These are phyloP conservation scores for Naja naja DNA, from an alignment of 2,113 vertebrate genomes.

Conservation along the genomic window DNA sequence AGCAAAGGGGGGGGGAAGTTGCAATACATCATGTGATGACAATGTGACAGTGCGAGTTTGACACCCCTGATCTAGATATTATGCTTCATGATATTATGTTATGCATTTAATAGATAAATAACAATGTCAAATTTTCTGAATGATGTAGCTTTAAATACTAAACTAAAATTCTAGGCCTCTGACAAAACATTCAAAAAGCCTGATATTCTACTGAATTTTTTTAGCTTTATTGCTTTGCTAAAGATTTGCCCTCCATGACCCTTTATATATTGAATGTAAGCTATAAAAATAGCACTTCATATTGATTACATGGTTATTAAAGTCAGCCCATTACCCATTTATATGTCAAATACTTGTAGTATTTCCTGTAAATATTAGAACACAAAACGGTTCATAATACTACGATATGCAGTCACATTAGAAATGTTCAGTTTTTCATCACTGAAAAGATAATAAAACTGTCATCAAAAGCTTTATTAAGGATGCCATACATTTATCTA, in stretches of 20 bases:
- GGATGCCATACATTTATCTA: slow-evolving; percentile 50
- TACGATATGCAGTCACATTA: slow-evolving; percentile 51
- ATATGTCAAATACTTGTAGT: slow-evolving; percentile 91
- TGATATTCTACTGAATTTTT: slow-evolving; percentile 65
- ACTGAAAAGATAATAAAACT: slow-evolving; percentile 63
- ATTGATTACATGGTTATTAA: slow-evolving; percentile 99
- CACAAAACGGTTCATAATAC: slow-evolving; percentile 62
- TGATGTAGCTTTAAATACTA: slow-evolving; percentile 23
- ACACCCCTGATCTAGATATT: not conserved
- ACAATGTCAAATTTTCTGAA: not conserved
- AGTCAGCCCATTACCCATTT: slow-evolving; percentile 93
- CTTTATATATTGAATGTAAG: slow-evolving; percentile 90
- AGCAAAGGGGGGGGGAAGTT: too few species aligned
- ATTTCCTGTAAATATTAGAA: slow-evolving; percentile 77
- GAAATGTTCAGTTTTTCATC: slow-evolving; percentile 60
- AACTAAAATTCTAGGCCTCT: slow-evolving; percentile 42
- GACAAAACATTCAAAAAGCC: slow-evolving; percentile 43
- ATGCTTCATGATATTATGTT: slow-evolving; percentile 12
- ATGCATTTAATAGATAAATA: not conserved
- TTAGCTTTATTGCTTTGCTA: slow-evolving; percentile 88
- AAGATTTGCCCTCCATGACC: slow-evolving; percentile 81
- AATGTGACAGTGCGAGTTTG: too few species aligned
- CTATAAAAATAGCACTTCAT: slow-evolving; percentile 96
- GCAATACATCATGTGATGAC: too few species aligned
- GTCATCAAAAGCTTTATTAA: slow-evolving; percentile 59